Evolutionary conservation across 2,888 invertebrate genomes (phyloP), one percentile per base, ranked within the genome.

Genomic region (Perdita meconis): DNA sequence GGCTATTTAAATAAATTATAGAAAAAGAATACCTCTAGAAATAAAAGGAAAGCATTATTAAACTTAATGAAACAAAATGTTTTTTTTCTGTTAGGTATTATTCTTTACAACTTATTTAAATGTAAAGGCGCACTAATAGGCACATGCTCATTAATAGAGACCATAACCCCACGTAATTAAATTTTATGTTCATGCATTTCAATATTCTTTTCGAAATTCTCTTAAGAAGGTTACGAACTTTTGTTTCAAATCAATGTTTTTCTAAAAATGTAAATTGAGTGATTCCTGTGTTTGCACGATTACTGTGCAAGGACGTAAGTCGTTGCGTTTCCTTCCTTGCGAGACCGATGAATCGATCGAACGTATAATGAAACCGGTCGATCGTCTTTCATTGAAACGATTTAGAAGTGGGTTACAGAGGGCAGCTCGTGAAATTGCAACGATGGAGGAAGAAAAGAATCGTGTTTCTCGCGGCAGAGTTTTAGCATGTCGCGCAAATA

Each of bases 401-500:
- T 10, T 47, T 47, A 47, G 47, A 8, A 22, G 47, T 19, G 22
- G 47, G 19, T 19, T 47, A 47, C 22, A 3, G 47, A 0, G 10
- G 10, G 8, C 10, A 19, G 47, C 47, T 10, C 19, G 47, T 12
- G 47, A 19, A 47, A 47, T 47, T 47, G 47, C 19, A 47, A 10
- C 19, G 47, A 19, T 19, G 1, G 22, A 19, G 22, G 22, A 56
- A 34, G 42, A 44, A 53, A 53, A 30, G 51, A 22, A 47, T 22
- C 22, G 47, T 8, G 0, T 60, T 60, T 60, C 68, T 40, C 13
- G 30, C 6, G 13, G 34, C 36, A 19, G 42, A 50, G 30, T 44
- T 50, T 50, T 34, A 4, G 30, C 26, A 30, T 26, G 26, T 38
- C 47, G 63, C 64, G 64, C 44, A 56, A 76, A 61, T 63, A 44